A percentile compares a stretch with the other conserved stretches of the same genome.
phyloP scores from a whole-genome alignment of 2,888 invertebrate genomes.

The Drosophila yooni region DNA sequence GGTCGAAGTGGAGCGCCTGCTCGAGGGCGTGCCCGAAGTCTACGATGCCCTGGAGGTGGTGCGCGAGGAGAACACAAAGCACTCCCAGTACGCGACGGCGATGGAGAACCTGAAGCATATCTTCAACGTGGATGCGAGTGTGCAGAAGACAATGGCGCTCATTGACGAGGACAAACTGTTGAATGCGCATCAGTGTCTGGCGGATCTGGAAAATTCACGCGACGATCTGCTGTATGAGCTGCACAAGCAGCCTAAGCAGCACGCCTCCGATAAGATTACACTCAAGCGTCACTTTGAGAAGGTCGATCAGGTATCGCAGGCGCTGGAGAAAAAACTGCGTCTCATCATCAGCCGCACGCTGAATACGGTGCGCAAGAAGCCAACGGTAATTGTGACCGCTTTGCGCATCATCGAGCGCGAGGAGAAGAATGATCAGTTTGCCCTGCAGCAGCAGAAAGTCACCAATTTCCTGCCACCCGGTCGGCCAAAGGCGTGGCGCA shows the following conservation, averaged over 20 bases:
- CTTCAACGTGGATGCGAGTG: slow-evolving; percentile 98
- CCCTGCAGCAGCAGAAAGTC: slow-evolving; percentile 87
- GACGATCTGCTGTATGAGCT: slow-evolving; percentile 98
- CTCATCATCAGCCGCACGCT: slow-evolving; percentile 95
- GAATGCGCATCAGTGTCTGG: slow-evolving; percentile 96
- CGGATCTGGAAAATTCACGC: slow-evolving; percentile 97
- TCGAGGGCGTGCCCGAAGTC: slow-evolving; percentile 91
- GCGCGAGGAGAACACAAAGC: slow-evolving; percentile 95
- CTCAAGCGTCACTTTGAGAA: slow-evolving; percentile 98
- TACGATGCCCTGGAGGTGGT: slow-evolving; percentile 93
- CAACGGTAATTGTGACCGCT: slow-evolving; percentile 97
- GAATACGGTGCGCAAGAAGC: slow-evolving; percentile 97
- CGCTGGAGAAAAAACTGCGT: slow-evolving; percentile 95
- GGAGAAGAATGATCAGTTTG: slow-evolving; percentile 96
- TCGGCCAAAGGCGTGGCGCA: slow-evolving; percentile 96
- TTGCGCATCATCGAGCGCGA: slow-evolving; percentile 98
- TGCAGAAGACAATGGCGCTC: slow-evolving; percentile 96
- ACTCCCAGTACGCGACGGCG: slow-evolving; percentile 98
- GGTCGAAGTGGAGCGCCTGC: slow-evolving; percentile 90
- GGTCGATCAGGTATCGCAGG: slow-evolving; percentile 94
- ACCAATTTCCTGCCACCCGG: slow-evolving; percentile 97
- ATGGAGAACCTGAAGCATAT: slow-evolving; percentile 99
- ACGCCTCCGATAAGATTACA: slow-evolving; percentile 93
- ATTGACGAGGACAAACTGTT: slow-evolving; percentile 97
- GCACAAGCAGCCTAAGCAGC: slow-evolving; percentile 96